phyloP scores from a whole-genome alignment of 2,888 invertebrate genomes.

The Megastigmus dorsalis region DNA sequence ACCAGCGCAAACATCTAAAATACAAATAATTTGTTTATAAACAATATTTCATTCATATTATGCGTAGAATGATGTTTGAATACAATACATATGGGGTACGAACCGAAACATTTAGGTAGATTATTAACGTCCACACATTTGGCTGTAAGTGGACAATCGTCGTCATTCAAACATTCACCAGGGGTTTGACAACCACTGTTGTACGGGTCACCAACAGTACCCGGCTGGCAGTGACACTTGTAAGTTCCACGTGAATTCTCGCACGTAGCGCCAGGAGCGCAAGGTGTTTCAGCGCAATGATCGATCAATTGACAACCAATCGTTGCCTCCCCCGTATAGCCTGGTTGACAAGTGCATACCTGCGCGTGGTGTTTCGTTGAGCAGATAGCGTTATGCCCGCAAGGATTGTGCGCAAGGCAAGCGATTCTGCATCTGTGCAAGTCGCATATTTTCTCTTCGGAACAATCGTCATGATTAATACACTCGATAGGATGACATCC shows the following conservation, averaged over 20 bases:
- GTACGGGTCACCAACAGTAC: slow-evolving; percentile 90
- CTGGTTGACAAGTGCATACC: slow-evolving; percentile 89
- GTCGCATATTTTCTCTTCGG: slow-evolving; percentile 89
- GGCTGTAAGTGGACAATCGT: slow-evolving; percentile 88
- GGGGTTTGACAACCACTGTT: slow-evolving; percentile 87
- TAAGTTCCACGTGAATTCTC: slow-evolving; percentile 87
- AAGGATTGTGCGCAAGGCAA: slow-evolving; percentile 88
- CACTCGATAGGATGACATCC: slow-evolving; percentile 90
- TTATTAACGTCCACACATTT: slow-evolving; percentile 84
- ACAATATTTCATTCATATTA: not conserved
- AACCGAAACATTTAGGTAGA: slow-evolving; percentile 85
- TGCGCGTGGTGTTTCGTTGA: slow-evolving; percentile 87
- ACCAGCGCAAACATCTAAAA: slow-evolving; percentile 85
- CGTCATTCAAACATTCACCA: slow-evolving; percentile 86
- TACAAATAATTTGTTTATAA: slow-evolving; percentile 2
- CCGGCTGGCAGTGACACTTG: slow-evolving; percentile 86
- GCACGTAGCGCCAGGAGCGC: slow-evolving; percentile 87
- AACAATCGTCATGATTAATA: slow-evolving; percentile 81
- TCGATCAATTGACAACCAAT: slow-evolving; percentile 84
- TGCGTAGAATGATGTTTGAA: not conserved
- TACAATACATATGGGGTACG: slow-evolving; percentile 20
- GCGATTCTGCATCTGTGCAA: slow-evolving; percentile 90
- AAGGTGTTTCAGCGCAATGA: slow-evolving; percentile 86
- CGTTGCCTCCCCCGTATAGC: slow-evolving; percentile 87
- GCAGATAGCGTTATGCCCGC: slow-evolving; percentile 90